Conservation (phyloP, 2,888 invertebrate species). For the Cacoxenus indagator region DNA sequence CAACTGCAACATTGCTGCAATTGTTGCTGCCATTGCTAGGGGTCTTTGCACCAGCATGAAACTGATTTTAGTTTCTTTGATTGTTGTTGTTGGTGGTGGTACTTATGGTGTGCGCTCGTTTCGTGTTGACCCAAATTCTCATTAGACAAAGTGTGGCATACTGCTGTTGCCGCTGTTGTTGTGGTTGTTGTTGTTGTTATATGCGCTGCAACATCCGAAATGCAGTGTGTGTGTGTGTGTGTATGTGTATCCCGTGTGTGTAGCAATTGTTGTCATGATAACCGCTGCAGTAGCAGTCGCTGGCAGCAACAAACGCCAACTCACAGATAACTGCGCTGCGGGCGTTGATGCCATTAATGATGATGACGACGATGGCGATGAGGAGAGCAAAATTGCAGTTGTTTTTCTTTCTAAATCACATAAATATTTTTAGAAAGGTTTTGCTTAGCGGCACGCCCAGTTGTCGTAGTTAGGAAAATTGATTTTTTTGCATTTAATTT, state of each 20-base stretch:
- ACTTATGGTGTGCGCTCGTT: conserved; percentile 29
- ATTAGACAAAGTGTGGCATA: conserved; percentile 20
- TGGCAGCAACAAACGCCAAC: neutral
- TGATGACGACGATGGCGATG: neutral
- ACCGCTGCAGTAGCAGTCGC: neutral
- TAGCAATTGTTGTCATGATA: conserved; percentile 1
- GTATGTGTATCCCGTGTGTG: neutral
- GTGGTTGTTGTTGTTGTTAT: conserved; percentile 14
- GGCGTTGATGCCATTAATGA: neutral
- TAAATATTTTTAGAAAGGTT: neutral
- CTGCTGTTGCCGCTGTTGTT: conserved; percentile 5
- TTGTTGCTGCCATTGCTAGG: conserved; percentile 28
- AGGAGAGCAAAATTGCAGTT: neutral
- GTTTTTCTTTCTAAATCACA: neutral
- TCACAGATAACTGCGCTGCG: neutral
- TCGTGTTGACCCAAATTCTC: conserved; percentile 46
- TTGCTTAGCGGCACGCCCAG: conserved; percentile 45
- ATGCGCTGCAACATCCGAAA: conserved; percentile 43
- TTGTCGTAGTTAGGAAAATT: neutral
- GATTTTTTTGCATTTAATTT: neutral
- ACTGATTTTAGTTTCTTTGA: conserved; percentile 22
- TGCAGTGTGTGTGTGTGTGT: conserved; percentile 24
- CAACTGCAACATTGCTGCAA: conserved; percentile 32
- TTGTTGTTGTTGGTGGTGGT: conserved; percentile 15
- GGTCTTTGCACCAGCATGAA: conserved; percentile 33